Evolutionary conservation across 30 jellyfish, hydroid and myxozoan genomes (phyloP).

Genomic region (Clytia hemisphaerica): DNA sequence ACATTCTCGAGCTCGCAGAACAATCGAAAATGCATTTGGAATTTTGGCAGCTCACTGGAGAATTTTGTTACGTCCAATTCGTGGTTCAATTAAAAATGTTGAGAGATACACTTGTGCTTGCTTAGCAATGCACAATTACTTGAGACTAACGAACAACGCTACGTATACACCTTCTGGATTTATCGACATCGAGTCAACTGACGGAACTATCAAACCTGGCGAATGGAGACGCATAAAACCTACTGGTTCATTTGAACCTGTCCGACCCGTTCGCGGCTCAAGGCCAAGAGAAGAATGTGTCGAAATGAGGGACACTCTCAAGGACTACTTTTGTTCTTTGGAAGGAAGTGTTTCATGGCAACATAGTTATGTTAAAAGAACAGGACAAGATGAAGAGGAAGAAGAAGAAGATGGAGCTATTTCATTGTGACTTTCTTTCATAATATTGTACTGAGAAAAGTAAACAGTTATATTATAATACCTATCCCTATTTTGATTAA

Average conservation of each 20-base stretch:
- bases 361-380: too few relatives aligned
- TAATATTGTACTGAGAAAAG: too few relatives aligned
- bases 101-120: background rate
- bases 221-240: too few relatives aligned
- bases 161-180: slow-evolving; percentile 23
- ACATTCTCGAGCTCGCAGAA: background rate
- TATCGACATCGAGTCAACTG: too few relatives aligned
- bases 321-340: background rate
- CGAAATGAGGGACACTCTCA: background rate
- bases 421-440: too few relatives aligned
- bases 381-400: too few relatives aligned
- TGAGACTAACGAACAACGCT: slow-evolving; percentile 25
- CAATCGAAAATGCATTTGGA: slow-evolving; percentile 25
- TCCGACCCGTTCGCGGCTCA: slow-evolving; percentile 1
- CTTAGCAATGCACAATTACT: slow-evolving; percentile 18
- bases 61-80: background rate
- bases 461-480: too few relatives aligned
- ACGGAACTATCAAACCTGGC: too few relatives aligned
- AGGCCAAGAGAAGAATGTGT: background rate
- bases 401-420: too few relatives aligned
- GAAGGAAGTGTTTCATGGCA: slow-evolving; percentile 4
- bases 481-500: too few relatives aligned
- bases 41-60: slow-evolving; percentile 23
- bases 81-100: background rate
- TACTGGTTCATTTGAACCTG: too few relatives aligned